Evolutionary conservation across 2,888 invertebrate species (phyloP).

Genomic region (Torymus aiolomorphi): DNA sequence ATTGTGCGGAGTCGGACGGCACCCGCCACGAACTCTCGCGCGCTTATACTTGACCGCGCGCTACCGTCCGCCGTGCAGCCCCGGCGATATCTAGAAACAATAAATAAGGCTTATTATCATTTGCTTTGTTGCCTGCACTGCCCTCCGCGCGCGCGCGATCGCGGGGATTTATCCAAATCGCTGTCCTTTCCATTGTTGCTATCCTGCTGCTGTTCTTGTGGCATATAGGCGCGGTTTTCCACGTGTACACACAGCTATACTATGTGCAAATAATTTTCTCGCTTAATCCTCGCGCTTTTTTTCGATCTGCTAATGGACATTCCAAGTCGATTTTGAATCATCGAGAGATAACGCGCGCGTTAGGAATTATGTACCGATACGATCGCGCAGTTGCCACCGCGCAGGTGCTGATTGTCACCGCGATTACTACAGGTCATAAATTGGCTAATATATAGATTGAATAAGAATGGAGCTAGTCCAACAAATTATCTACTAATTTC

Average conservation of each 20-base stretch:
- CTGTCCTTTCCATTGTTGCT: constrained; percentile 21
- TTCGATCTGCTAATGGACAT: constrained; percentile 28
- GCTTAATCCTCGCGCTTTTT: not conserved
- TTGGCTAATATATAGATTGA: not conserved
- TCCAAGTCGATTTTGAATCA: constrained; percentile 37
- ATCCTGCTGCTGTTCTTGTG: not conserved
- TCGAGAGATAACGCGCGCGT: not conserved
- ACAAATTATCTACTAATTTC: constrained; percentile 20
- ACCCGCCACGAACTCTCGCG: constrained; percentile 4
- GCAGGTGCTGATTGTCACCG: constrained; percentile 34
- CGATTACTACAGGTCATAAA: not conserved
- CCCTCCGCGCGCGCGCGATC: not conserved
- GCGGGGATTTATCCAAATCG: constrained; percentile 30
- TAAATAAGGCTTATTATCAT: constrained; percentile 56
- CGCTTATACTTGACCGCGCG: not conserved
- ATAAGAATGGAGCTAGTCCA: constrained; percentile 12
- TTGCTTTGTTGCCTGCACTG: constrained; percentile 40
- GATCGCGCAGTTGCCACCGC: not conserved
- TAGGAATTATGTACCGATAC: not conserved
- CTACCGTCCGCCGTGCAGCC: not conserved
- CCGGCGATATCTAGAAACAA: constrained; percentile 45
- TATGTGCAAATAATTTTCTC: constrained; percentile 2
- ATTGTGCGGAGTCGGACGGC: constrained; percentile 10
- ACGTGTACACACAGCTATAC: not conserved
- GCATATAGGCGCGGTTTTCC: not conserved